Evolutionary conservation across 37 sponge, comb jelly and placozoan species (phyloP).

Genomic region (Oopsacas minuta): DNA sequence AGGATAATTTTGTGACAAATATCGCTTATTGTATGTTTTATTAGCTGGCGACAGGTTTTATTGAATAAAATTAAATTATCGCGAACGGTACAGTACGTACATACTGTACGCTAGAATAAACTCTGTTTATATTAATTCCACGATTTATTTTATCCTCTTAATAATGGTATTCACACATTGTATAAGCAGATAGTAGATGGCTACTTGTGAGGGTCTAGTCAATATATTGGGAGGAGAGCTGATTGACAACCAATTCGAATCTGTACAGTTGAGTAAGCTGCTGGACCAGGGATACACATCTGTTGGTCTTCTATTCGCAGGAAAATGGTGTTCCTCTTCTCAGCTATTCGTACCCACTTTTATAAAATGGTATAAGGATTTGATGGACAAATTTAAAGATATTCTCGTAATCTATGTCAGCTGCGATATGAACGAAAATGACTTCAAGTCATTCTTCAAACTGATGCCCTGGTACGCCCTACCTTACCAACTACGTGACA

Average conservation of each 20-base stretch:
- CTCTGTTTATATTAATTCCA: no score
- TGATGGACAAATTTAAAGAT: background rate
- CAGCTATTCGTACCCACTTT: background rate
- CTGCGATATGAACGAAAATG: background rate
- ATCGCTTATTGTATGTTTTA: background rate
- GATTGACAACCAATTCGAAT: background rate
- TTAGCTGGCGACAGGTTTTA: background rate
- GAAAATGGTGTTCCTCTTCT: conserved; percentile 11
- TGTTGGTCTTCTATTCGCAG: background rate
- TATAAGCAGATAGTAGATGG: no score
- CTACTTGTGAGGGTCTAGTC: background rate
- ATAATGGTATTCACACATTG: no score
- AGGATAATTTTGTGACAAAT: no score
- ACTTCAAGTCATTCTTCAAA: background rate
- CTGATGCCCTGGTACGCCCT: conserved; percentile 12
- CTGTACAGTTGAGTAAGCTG: background rate
- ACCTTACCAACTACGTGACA: background rate
- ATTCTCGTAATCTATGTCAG: conserved; percentile 11
- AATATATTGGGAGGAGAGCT: background rate
- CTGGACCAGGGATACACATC: conserved; percentile 10
- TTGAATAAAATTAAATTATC: no score
- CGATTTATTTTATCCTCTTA: no score
- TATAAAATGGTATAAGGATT: background rate
- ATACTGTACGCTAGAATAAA: no score
- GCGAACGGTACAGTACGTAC: no score